phyloP scores from a whole-genome alignment of 2,797 vertebrate genomes.

The Pampus argenteus region DNA sequence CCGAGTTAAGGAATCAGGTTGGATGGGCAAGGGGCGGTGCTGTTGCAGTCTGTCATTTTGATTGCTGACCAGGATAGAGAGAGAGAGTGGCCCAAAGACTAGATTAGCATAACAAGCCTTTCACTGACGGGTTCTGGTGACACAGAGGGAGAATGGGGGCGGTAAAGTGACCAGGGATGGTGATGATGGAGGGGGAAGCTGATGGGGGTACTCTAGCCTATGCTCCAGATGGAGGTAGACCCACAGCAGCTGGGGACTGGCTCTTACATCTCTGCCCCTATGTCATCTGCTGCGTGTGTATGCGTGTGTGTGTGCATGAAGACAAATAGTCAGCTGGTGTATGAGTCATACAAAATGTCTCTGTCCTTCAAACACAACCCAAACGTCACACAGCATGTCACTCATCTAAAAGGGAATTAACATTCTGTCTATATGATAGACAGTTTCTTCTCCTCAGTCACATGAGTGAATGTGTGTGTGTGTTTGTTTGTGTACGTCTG shows the following conservation, averaged over 20 bases:
- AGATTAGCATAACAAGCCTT: slow-evolving; percentile 87
- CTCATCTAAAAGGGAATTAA: slow-evolving; percentile 61
- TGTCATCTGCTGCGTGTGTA: slow-evolving; percentile 66
- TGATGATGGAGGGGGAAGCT: slow-evolving; percentile 62
- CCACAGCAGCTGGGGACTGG: slow-evolving; percentile 93
- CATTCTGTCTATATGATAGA: slow-evolving; percentile 51
- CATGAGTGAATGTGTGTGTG: slow-evolving; percentile 7
- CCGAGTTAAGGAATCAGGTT: slow-evolving; percentile 47
- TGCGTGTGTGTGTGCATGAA: slow-evolving; percentile 24
- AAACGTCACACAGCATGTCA: slow-evolving; percentile 80
- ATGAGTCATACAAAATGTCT: slow-evolving; percentile 81
- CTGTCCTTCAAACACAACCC: slow-evolving; percentile 88
- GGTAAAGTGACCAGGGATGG: slow-evolving; percentile 61
- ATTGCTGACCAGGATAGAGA: slow-evolving; percentile 70
- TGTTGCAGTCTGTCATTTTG: slow-evolving; percentile 68
- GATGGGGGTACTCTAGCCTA: slow-evolving; percentile 87
- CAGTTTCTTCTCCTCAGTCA: slow-evolving; percentile 30
- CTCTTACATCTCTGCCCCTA: slow-evolving; percentile 78
- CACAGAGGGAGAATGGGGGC: slow-evolving; percentile 34
- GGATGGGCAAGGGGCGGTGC: slow-evolving; percentile 48
- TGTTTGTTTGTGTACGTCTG: slow-evolving; percentile 31
- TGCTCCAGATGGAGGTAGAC: slow-evolving; percentile 96
- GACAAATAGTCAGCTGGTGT: slow-evolving; percentile 91
- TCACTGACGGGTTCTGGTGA: slow-evolving; percentile 72
- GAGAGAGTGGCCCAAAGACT: slow-evolving; percentile 68